Evolutionary conservation across 2,888 invertebrate genomes (phyloP), one percentile per base, ranked within the genome.

Genomic region (Caenorhabditis virilis): DNA sequence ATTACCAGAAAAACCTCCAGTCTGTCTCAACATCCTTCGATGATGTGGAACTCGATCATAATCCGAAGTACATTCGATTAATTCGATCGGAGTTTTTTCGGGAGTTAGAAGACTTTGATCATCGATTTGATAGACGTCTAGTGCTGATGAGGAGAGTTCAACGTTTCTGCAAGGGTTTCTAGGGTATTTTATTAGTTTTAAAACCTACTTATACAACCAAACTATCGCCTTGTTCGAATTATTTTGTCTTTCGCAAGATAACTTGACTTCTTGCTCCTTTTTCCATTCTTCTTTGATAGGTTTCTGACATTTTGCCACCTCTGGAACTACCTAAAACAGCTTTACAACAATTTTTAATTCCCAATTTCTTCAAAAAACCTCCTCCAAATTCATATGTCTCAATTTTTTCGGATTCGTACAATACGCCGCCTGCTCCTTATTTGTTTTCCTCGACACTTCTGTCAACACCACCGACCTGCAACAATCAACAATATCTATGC

Each of bases 371-470:
- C n/a, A n/a, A n/a, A n/a, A n/a, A 13, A 27, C 71, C 45, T 65
- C 62, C 26, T 49, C 41, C 1, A 71, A 5, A 2, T 49, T 43
- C 9, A 35, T 42, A 38, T 68, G 62, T 33, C 70, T 43, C 20
- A 70, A 46, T 16, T 58, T 56, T 2, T 30, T 36, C 13, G 73
- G 73, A 45, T 71, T 59, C 22, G 53, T 53, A 56, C 73, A 73
- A 38, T 54, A 55, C 25, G 54, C 55, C 26, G 54, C 42, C 15
- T 45, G 46, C 36, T 59, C 54, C 38, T 45, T 38, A 15, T 45
- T 39, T 22, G 49, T 46, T 23, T 47, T 52, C 22, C 57, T 49
- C 49, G 55, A 53, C 23, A 53, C 22, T 16, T 26, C n/a, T n/a
- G 46, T 36, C 6, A 61, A 23, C 39, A 26, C 43, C 2, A 36